A percentile compares a stretch with the other conserved stretches of the same genome.
phyloP scores from a whole-genome alignment of 2,113 vertebrate genomes.

The Ptilonorhynchus violaceus region DNA sequence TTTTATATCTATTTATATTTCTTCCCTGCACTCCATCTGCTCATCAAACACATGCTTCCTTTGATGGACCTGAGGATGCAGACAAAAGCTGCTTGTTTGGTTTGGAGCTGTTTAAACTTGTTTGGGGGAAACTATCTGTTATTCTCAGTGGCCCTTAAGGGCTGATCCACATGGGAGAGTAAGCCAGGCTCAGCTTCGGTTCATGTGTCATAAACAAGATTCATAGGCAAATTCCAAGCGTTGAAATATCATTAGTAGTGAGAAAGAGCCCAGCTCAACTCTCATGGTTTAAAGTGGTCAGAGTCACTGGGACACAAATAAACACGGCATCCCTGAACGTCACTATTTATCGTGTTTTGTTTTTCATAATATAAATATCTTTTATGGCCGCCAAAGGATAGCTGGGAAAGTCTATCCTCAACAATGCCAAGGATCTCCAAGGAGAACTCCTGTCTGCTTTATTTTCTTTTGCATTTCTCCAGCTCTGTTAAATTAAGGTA shows the following conservation, averaged over 20 bases:
- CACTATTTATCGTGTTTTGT: slow-evolving; percentile 10
- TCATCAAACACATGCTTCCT: not conserved
- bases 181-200: not conserved
- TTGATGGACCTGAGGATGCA: not conserved
- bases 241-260: slow-evolving; percentile 24
- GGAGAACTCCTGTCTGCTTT: slow-evolving; percentile 20
- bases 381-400: slow-evolving; percentile 45
- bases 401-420: slow-evolving; percentile 48
- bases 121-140: not conserved
- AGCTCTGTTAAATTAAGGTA: slow-evolving; percentile 49
- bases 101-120: slow-evolving; percentile 31
- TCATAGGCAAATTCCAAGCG: slow-evolving; percentile 17
- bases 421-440: slow-evolving; percentile 35
- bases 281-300: slow-evolving; percentile 24
- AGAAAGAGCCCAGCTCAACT: slow-evolving; percentile 24
- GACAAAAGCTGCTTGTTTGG: slow-evolving; percentile 18
- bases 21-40: not conserved
- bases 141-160: not conserved
- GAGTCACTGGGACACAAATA: slow-evolving; percentile 45
- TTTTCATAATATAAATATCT: slow-evolving; percentile 35
- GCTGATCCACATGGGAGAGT: not conserved
- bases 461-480: slow-evolving; percentile 7
- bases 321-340: slow-evolving; percentile 16
- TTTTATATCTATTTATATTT: not conserved
- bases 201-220: slow-evolving; percentile 30